Conservation (phyloP, 2,113 vertebrate genomes). For the Ovis aries region DNA sequence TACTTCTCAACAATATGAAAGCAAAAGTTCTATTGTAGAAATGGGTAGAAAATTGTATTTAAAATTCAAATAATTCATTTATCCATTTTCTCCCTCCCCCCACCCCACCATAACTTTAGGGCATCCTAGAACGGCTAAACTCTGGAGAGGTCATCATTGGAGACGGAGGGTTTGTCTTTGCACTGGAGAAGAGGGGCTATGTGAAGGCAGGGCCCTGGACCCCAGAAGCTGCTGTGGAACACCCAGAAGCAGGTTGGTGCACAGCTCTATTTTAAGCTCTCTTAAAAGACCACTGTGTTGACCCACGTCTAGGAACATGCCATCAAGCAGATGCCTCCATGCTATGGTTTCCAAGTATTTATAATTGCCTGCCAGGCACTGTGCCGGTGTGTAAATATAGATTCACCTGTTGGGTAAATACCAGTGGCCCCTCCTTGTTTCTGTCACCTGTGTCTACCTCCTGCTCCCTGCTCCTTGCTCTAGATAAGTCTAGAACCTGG, state of each 20-base stretch:
- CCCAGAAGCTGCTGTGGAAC: constrained; percentile 92
- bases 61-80: background rate
- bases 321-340: background rate
- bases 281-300: background rate
- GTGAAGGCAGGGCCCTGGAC: constrained; percentile 99
- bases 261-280: background rate
- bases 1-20: background rate
- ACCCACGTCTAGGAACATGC: background rate
- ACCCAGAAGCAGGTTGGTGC: constrained; percentile 92
- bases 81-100: background rate
- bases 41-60: background rate
- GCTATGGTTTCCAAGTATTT: background rate
- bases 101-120: constrained; percentile 73
- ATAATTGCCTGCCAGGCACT: background rate
- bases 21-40: background rate
- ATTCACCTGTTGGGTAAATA: background rate
- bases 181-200: constrained; percentile 96
- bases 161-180: constrained; percentile 96
- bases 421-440: background rate
- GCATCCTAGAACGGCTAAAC: constrained; percentile 92
- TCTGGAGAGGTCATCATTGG: constrained; percentile 93
- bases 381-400: accelerated
- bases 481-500: background rate
- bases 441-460: background rate
- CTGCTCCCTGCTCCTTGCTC: background rate